Evolutionary conservation across 1,140 invertebrate genomes (phyloP).

Genomic region (Pseudachorutes palmiensis): DNA sequence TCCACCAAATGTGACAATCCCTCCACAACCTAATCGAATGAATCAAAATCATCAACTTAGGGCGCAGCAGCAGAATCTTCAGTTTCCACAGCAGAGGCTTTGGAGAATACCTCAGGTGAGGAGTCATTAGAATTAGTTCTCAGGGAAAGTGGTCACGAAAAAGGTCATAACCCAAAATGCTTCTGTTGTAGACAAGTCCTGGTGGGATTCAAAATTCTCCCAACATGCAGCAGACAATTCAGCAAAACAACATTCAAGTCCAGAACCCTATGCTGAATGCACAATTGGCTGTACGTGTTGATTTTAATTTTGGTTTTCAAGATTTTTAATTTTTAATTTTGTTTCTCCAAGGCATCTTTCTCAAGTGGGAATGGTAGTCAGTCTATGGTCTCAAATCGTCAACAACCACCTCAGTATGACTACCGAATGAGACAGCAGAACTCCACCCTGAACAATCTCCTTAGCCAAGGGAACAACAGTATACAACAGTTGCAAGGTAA

Average conservation of each 20-base stretch:
- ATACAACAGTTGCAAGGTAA: conserved; percentile 24
- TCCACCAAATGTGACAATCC: conserved; percentile 29
- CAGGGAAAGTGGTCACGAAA: background rate
- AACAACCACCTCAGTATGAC: conserved; percentile 45
- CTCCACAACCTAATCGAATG: conserved; percentile 18
- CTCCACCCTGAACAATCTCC: conserved; percentile 6
- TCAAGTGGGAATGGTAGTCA: background rate
- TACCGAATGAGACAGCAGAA: conserved; percentile 17
- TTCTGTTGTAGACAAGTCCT: background rate
- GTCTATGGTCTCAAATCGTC: conserved; percentile 42
- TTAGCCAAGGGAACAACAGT: conserved; percentile 1
- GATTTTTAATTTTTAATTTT: background rate
- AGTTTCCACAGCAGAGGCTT: conserved; percentile 36
- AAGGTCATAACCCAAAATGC: no score
- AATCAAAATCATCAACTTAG: conserved; percentile 17
- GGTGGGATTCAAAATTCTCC: background rate
- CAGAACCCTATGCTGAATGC: conserved; percentile 68
- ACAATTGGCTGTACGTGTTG: conserved; percentile 52
- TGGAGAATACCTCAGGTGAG: background rate
- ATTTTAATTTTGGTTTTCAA: background rate
- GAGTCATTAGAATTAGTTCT: background rate
- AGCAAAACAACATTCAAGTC: conserved; percentile 27
- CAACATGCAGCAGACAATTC: conserved; percentile 11
- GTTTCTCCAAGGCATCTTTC: conserved; percentile 5
- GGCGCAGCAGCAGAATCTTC: conserved; percentile 14